A percentile compares a stretch with the other conserved stretches of the same genome.
Conservation (phyloP, 2,888 invertebrate genomes). For the Cheilosia variabilis region DNA sequence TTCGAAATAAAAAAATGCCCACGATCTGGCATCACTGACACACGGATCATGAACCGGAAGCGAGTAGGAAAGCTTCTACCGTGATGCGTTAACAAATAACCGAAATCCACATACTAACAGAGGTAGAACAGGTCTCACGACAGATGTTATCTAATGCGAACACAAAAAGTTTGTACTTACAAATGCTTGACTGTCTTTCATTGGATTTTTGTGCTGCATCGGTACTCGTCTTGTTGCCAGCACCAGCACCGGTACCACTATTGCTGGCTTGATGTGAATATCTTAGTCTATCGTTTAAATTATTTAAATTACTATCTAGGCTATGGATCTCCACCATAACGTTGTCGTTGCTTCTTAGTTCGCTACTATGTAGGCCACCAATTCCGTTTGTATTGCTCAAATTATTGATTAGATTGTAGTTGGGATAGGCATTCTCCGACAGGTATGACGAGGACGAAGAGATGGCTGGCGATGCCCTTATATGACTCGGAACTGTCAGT, state of each 20-base stretch:
- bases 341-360: slow-evolving; percentile 17
- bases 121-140: too few species aligned
- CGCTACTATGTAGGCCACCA: slow-evolving; percentile 22
- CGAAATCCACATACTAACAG: too few species aligned
- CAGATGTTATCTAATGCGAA: too few species aligned
- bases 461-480: slow-evolving; percentile 76
- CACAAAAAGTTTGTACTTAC: slow-evolving; percentile 38
- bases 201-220: slow-evolving; percentile 60
- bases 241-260: slow-evolving; percentile 29
- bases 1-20: too few species aligned
- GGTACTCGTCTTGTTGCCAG: slow-evolving; percentile 30
- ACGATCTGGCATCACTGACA: too few species aligned
- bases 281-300: slow-evolving; percentile 55
- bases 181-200: slow-evolving; percentile 50
- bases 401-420: slow-evolving; percentile 43
- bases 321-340: slow-evolving; percentile 41
- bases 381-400: slow-evolving; percentile 51
- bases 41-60: too few species aligned
- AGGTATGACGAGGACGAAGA: slow-evolving; percentile 53
- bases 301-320: slow-evolving; percentile 47
- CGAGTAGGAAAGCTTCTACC: too few species aligned
- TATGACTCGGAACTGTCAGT: slow-evolving; percentile 79
- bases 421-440: slow-evolving; percentile 39
- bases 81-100: too few species aligned
- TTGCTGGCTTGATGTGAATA: slow-evolving; percentile 36